Conservation (phyloP, 37 sponge, comb jelly and placozoan genomes). For the Lycopodina hypogea region DNA sequence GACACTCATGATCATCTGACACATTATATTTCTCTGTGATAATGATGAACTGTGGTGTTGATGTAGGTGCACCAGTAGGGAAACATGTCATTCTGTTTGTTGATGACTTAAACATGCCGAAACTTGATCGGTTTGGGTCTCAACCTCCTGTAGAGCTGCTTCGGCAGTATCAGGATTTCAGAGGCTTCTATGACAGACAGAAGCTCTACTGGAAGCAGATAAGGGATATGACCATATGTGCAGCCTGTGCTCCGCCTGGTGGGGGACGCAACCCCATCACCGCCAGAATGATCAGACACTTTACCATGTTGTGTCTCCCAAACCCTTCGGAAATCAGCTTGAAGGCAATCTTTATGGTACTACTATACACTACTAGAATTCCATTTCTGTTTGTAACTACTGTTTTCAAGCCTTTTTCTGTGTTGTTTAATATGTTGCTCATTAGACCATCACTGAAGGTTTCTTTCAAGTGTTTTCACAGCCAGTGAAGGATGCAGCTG, state of each 20-base stretch:
- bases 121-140: constrained; percentile 96
- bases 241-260: constrained; percentile 99
- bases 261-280: constrained; percentile 98
- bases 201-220: constrained; percentile 98
- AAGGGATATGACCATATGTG: constrained; percentile 90
- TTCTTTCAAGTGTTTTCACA: constrained; percentile 94
- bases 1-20: too few species aligned
- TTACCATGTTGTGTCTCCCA: constrained; percentile 92
- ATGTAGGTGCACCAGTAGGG: constrained; percentile 91
- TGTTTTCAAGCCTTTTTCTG: too few species aligned
- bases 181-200: constrained; percentile 97
- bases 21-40: too few species aligned
- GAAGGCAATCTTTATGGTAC: constrained; percentile 83
- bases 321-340: constrained; percentile 85
- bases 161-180: constrained; percentile 94
- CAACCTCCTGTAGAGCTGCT: constrained; percentile 99
- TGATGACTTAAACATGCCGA: constrained; percentile 99
- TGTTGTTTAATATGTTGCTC: constrained; percentile 5
- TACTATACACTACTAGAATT: background rate
- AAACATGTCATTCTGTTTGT: constrained; percentile 93
- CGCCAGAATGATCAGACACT: constrained; percentile 94
- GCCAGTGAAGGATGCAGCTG: constrained; percentile 86
- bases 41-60: too few species aligned
- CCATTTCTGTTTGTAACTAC: background rate
- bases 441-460: constrained; percentile 83